Evolutionary conservation across 2,888 invertebrate genomes (phyloP).

Genomic region (Magallana nippona): DNA sequence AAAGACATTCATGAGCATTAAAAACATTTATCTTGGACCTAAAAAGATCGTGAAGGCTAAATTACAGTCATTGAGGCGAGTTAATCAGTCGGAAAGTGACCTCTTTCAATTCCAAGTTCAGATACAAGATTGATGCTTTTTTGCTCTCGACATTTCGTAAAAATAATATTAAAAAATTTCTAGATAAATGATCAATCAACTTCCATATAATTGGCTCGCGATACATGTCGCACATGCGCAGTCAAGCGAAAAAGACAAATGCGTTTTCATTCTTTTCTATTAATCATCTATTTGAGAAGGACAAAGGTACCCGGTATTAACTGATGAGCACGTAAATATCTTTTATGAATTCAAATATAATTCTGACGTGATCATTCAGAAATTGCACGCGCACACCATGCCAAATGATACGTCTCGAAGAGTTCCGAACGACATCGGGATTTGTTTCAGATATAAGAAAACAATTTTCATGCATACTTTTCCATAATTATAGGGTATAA

Average conservation of each 20-base stretch:
- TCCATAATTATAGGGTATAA: too few relatives aligned
- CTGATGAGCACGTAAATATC: constrained; percentile 24
- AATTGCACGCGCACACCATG: too few relatives aligned
- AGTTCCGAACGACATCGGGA: too few relatives aligned
- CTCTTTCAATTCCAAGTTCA: constrained; percentile 26
- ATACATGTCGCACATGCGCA: constrained; percentile 33
- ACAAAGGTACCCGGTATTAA: neutral
- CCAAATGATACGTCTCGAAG: too few relatives aligned
- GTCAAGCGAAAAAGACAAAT: constrained; percentile 18
- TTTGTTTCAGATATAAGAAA: too few relatives aligned
- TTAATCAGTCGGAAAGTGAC: constrained; percentile 32
- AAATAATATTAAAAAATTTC: constrained; percentile 35
- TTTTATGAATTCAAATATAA: neutral
- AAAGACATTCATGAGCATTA: constrained; percentile 35
- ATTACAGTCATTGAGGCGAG: constrained; percentile 28
- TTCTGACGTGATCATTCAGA: constrained; percentile 6
- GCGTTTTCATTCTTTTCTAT: constrained; percentile 22
- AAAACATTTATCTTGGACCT: constrained; percentile 31
- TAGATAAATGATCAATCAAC: constrained; percentile 33
- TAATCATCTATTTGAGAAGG: constrained; percentile 22
- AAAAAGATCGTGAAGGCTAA: constrained; percentile 33
- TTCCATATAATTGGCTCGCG: constrained; percentile 33
- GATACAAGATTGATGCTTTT: constrained; percentile 31
- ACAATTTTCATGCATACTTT: too few relatives aligned
- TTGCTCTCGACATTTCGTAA: constrained; percentile 33